Evolutionary conservation across 2,888 invertebrate genomes (phyloP), one percentile per base, ranked within the genome.

Genomic region (Trichopoda pennipes): DNA sequence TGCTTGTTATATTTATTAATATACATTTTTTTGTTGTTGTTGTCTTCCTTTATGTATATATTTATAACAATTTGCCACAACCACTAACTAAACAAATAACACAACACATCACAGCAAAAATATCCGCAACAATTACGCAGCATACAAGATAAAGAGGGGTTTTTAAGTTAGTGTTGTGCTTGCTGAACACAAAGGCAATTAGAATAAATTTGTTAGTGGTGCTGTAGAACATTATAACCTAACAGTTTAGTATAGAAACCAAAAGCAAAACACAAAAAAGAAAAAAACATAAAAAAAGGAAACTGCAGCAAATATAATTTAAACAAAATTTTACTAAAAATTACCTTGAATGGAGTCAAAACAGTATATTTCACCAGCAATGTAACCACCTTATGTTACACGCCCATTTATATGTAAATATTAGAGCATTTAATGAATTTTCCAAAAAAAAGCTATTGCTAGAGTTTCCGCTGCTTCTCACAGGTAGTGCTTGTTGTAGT

Each of bases 371-470:
- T 76, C 12, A 12, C 66, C 64, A 60, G 42, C 66, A 66, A 66
- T 77, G 69, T 70, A 84, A 76, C 79, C 80, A 80, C 82, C 89
- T 88, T 87, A 87, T 88, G 89, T 85, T 87, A 86, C 70, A 70
- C 89, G 87, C 87, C 89, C 90, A 90, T 89, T 89, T 90, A 86
- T 89, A 89, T 88, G 88, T 87, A 89, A 89, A 89, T 78, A 23
- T 58, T 77, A 42, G 61, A 73, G 53, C 60, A 83, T 79, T 82
- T 82, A 75, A 72, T 47, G 72, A 66, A 28, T 63, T 69, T 68
- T 69, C 63, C 61, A 61, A 55, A 69, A n/a, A 56, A 61, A n/a
- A 35, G 55, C 73, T 84, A 73, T 72, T 49, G 23, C 68, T 42
- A 28, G 58, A 14, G 19, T 17, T 56, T 16, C 19, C 17, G 21